Conservation (phyloP, 2,888 invertebrate species). For the Tetanocera ferruginea region DNA sequence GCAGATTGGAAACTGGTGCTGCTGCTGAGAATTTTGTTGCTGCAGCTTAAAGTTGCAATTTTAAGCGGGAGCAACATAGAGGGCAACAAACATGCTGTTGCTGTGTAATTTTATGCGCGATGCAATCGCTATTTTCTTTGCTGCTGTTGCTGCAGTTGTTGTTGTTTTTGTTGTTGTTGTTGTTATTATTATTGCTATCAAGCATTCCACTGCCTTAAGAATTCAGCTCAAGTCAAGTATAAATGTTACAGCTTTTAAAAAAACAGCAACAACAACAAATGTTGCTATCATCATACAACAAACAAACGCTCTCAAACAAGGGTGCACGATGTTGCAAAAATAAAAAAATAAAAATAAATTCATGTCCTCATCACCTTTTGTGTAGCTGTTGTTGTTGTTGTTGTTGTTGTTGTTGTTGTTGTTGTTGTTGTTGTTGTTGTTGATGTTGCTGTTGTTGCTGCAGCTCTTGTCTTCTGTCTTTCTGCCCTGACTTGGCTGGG, state of each 20-base stretch:
- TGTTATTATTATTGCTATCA: neutral
- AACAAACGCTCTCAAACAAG: neutral
- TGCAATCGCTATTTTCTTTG: slow-evolving; percentile 29
- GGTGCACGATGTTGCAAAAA: neutral
- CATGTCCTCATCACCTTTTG: slow-evolving; percentile 25
- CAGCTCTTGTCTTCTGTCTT: neutral
- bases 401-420: neutral
- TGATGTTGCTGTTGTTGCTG: slow-evolving; percentile 1
- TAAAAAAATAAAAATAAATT: neutral
- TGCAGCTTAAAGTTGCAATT: slow-evolving; percentile 6
- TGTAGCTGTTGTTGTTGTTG: slow-evolving; percentile 7
- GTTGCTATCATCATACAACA: neutral
- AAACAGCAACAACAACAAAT: slow-evolving; percentile 2
- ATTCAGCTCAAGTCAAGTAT: slow-evolving; percentile 13
- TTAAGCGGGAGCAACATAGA: neutral
- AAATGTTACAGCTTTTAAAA: neutral
- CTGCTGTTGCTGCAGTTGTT: slow-evolving; percentile 12
- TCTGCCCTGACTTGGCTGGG: neutral
- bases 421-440: neutral
- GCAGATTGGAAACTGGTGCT: neutral
- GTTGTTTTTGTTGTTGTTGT: slow-evolving; percentile 10
- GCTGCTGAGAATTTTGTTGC: neutral
- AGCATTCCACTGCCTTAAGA: slow-evolving; percentile 1
- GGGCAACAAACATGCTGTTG: slow-evolving; percentile 34
- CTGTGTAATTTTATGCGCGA: slow-evolving; percentile 37